Evolutionary conservation across 2,113 vertebrate species (phyloP), one percentile per base, ranked within the genome.

Genomic region (Amblyornis subalaris): DNA sequence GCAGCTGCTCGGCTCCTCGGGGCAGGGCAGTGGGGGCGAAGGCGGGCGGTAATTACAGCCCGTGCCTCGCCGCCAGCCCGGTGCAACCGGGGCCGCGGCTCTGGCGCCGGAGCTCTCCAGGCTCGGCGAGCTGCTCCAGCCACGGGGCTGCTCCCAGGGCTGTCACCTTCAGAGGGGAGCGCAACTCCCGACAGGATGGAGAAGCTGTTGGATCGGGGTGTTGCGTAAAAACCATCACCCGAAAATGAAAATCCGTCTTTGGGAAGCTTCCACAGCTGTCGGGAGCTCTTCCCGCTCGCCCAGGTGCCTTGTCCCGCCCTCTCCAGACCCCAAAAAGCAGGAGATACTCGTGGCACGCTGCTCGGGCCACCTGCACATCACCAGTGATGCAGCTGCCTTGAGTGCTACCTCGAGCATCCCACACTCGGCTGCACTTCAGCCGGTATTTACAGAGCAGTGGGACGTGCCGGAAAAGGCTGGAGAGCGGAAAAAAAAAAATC

Each of bases 221-320:
- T 12, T 16, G 1, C 12, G 0, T 0, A 1, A 20, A 4, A 62
- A 42, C 10, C 7, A 0, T 17, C 48, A 3, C 36, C 23, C 40
- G 0, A 45, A 51, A 60, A 14, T 14, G 3, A 50, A 74, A 60
- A 55, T 20, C 44, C 14, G 3, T 26, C 9, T 54, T 10, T 4
- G 48, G n/a, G 64, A 35, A 44, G 3, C 10, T 44, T 22, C 14
- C 12, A 6, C 67, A 60, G 50, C 18, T 3, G 1, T 7, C n/a
- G 0, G 0, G 51, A 70, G 20, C 14, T 65, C n/a, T 48, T 38
- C 24, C 9, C 0, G 3, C 50, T 44, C 6, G 42, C 22, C 28
- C 38, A 2, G 13, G 11, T 53, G 54, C 23, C 47, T 71, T n/a
- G 51, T 85, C 24, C 42, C 42, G 10, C 31, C n/a, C 18, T 20